phyloP scores from a whole-genome alignment of 2,888 invertebrate genomes.

The Cremastobaeus sp. region DNA sequence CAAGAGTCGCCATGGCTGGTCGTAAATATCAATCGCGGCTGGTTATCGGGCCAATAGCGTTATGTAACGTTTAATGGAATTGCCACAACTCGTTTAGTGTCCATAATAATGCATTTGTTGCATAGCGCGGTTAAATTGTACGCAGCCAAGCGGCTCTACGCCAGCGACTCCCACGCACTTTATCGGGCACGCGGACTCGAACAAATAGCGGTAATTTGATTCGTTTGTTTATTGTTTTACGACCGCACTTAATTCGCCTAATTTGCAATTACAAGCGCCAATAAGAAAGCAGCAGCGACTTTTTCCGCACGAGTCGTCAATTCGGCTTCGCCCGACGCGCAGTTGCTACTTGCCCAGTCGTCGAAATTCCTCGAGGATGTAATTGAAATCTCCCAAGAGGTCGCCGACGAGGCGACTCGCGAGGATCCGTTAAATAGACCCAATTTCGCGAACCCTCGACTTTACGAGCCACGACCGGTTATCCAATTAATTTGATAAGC shows the following conservation, averaged over 20 bases:
- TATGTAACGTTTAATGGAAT: slow-evolving; percentile 39
- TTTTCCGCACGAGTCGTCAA: slow-evolving; percentile 28
- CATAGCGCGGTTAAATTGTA: slow-evolving; percentile 44
- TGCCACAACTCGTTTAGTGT: slow-evolving; percentile 41
- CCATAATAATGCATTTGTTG: slow-evolving; percentile 49
- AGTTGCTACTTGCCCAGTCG: slow-evolving; percentile 73
- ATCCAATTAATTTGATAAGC: slow-evolving; percentile 58
- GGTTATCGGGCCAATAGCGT: slow-evolving; percentile 34
- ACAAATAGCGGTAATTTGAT: slow-evolving; percentile 17
- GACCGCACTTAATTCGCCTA: slow-evolving; percentile 8
- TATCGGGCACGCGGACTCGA: slow-evolving; percentile 8
- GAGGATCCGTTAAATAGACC: slow-evolving; percentile 12
- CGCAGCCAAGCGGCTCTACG: slow-evolving; percentile 31
- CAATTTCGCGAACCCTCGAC: slow-evolving; percentile 46
- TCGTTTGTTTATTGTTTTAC: slow-evolving; percentile 12
- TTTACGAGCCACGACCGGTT: slow-evolving; percentile 47
- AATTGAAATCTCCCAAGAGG: slow-evolving; percentile 68
- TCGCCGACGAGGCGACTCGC: slow-evolving; percentile 1
- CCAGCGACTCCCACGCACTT: slow-evolving; percentile 47
- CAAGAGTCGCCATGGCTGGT: too few relatives aligned
- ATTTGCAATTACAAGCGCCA: too few relatives aligned
- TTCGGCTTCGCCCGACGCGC: slow-evolving; percentile 24
- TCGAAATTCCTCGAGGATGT: slow-evolving; percentile 74
- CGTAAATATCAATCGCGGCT: slow-evolving; percentile 26
- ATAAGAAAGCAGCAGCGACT: too few relatives aligned